These are phyloP conservation scores for Phytoseiulus persimilis DNA, from an alignment of 2,888 invertebrate genomes.

Conservation along the genomic window DNA sequence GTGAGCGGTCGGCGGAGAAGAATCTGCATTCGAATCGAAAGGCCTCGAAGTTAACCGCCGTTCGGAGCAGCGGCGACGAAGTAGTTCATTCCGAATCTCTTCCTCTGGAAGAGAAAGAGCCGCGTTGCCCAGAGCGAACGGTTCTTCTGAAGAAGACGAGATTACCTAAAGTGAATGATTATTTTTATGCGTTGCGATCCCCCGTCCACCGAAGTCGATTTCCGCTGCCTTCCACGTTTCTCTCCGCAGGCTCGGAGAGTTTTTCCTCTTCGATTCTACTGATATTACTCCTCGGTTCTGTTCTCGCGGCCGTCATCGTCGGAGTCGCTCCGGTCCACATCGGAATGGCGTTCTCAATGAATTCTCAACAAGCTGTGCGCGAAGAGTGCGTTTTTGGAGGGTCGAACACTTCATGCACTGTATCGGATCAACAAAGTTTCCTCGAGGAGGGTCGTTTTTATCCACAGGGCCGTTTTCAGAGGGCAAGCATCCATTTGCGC, in stretches of 20 bases:
- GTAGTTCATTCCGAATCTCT: neutral
- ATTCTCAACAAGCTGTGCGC: constrained; percentile 30
- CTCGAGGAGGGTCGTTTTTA: neutral
- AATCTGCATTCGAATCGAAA: no score
- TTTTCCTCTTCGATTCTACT: neutral
- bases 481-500: neutral
- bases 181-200: constrained; percentile 18
- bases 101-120: neutral
- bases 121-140: neutral
- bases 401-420: neutral
- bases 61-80: neutral
- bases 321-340: neutral
- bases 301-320: neutral
- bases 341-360: constrained; percentile 27
- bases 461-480: neutral
- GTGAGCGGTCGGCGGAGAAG: no score
- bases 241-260: neutral
- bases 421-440: neutral
- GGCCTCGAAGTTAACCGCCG: no score
- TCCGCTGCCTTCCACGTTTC: neutral
- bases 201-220: constrained; percentile 6
- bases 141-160: neutral
- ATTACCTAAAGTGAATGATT: constrained; percentile 36
- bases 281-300: neutral
- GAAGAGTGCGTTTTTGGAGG: neutral